Base-by-base conservation (phyloP, 2,113 vertebrate genomes). In the Pseudonaja textilis region DNA sequence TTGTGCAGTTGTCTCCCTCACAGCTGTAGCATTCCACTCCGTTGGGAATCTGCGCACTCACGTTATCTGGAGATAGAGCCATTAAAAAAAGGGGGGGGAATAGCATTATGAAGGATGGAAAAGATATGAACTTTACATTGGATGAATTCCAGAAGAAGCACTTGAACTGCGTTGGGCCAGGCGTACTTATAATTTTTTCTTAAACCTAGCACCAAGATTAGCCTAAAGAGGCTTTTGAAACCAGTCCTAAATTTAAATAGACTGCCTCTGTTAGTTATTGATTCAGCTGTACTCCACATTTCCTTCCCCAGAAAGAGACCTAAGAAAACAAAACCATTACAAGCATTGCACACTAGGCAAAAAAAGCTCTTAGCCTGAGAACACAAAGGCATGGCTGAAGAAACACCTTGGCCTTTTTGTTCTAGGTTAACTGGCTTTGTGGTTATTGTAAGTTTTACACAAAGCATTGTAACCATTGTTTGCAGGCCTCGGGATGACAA, bases 1-100 rank as follows among this genome's bases (percentile, higher is more conserved):
- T 92, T 23, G 96, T 95, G 86, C 97, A 97, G 45, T 94, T 94
- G 61, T 95, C 88, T 0, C 93, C 96, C 88, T 90, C n/a, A 50
- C 96, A 97, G 92, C 96, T 96, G 94, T 96, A 97, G 93, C 97
- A 97, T 94, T 96, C 92, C 16, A 47, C 93, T 1, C 96, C 95
- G 0, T 96, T 97, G 25, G 93, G 93, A 81, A 94, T 6, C 23
- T 93, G 86, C 0, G 94, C 94, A 0, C 95, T 97, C 91, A 95
- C 95, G 2, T 97, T 97, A 11, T 94, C 97, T 97, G 93, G 34
- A 81, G n/a, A 39, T 1, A 81, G 69, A 81, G 18, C 4, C 1
- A 57, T n/a, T 11, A 5, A 18, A 34, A 20, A 7, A 29, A 69
- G 25, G 14, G 1, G 3, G 5, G 7, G 42, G 25, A 8, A 25